Conservation (phyloP, 2,888 invertebrate species). For the Elgonia sp. region DNA sequence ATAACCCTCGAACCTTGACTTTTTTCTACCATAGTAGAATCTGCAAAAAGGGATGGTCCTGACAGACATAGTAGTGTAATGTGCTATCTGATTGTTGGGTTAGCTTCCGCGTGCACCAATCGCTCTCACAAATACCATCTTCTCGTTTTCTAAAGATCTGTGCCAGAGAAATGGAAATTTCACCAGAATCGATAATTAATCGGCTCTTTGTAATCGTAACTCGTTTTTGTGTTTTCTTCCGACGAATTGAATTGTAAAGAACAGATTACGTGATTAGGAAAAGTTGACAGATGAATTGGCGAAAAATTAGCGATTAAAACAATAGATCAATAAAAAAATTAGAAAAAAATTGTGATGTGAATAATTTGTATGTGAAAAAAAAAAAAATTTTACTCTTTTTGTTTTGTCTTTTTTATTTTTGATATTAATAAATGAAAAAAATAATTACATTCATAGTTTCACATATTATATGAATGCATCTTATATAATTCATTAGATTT, state of each 20-base stretch:
- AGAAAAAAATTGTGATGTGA: too few relatives aligned
- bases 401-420: too few relatives aligned
- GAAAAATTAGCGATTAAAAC: too few relatives aligned
- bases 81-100: too few relatives aligned
- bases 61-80: too few relatives aligned
- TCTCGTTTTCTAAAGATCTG: constrained; percentile 51
- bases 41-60: constrained; percentile 5
- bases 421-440: too few relatives aligned
- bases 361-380: too few relatives aligned
- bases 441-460: too few relatives aligned
- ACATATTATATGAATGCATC: too few relatives aligned
- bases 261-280: constrained; percentile 63
- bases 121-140: constrained; percentile 1
- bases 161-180: constrained; percentile 73
- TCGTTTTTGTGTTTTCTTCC: constrained; percentile 41
- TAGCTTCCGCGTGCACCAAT: neutral
- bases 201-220: constrained; percentile 47
- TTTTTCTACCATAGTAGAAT: constrained; percentile 9
- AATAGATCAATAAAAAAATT: too few relatives aligned
- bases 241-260: constrained; percentile 37
- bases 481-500: too few relatives aligned
- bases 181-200: constrained; percentile 48
- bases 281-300: constrained; percentile 40
- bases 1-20: constrained; percentile 38
- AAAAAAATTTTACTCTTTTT: too few relatives aligned